These are phyloP conservation scores for Asarcornis scutulata DNA, from an alignment of 2,113 vertebrate species.

Conservation along the genomic window DNA sequence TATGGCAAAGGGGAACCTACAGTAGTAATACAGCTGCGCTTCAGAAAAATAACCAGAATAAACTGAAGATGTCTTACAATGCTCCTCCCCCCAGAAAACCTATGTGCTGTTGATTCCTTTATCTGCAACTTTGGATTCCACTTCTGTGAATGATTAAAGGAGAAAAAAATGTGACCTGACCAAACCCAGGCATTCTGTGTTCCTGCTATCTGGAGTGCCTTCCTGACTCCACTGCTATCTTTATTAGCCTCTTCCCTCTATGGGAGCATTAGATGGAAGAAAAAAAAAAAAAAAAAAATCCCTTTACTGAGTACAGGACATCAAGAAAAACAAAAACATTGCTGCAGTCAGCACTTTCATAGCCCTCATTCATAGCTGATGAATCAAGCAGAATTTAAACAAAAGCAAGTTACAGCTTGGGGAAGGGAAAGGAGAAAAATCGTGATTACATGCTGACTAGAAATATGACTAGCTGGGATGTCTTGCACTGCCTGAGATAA, in stretches of 20 bases:
- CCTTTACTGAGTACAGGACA: not conserved
- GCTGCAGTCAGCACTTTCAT: slow-evolving; percentile 38
- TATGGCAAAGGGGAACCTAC: not conserved
- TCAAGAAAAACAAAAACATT: slow-evolving; percentile 15
- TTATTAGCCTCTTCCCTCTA: slow-evolving; percentile 25
- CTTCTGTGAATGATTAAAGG: slow-evolving; percentile 24
- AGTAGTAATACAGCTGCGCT: not conserved
- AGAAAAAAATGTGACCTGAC: slow-evolving; percentile 47
- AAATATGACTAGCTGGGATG: not conserved
- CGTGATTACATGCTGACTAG: not conserved
- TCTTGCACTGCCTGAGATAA: not conserved
- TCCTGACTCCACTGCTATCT: slow-evolving; percentile 46
- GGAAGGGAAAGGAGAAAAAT: not conserved
- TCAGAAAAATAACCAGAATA: not conserved
- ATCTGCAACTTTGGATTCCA: slow-evolving; percentile 14
- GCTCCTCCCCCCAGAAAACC: not conserved
- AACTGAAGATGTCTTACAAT: not conserved
- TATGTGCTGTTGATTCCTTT: not conserved
- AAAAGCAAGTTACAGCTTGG: not conserved
- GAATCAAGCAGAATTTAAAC: slow-evolving; percentile 12
- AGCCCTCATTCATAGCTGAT: not conserved
- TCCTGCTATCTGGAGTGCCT: slow-evolving; percentile 6
- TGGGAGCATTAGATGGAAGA: not conserved
- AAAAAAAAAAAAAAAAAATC: too few relatives aligned
- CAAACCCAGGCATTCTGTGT: slow-evolving; percentile 11